Percentiles rank a stretch among this genome's conserved stretches.
Evolutionary conservation across 2,888 invertebrate species (phyloP).

Genomic region (Drosophila tanythrix): DNA sequence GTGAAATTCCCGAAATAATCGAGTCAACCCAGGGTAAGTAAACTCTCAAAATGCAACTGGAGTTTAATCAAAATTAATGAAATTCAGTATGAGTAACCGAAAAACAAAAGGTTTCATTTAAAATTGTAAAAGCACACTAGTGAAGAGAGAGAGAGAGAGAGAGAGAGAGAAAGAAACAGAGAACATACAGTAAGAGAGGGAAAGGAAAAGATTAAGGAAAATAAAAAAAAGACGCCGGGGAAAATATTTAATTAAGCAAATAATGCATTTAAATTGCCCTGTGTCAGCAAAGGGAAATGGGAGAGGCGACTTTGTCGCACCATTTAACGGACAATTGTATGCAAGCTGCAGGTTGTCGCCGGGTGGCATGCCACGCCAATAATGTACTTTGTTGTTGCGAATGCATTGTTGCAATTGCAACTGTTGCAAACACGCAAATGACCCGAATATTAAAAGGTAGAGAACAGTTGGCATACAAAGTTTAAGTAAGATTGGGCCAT

Average conservation of each 20-base stretch:
- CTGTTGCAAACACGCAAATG: conserved; percentile 12
- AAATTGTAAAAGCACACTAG: conserved; percentile 8
- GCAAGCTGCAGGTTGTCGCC: conserved; percentile 50
- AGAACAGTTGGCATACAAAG: background rate
- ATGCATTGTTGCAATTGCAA: conserved; percentile 23
- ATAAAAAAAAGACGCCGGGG: conserved; percentile 28
- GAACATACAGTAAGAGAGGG: background rate
- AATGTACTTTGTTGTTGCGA: conserved; percentile 18
- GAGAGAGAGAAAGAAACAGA: conserved; percentile 1
- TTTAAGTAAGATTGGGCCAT: background rate
- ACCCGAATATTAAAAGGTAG: conserved; percentile 7
- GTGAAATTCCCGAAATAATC: conserved; percentile 87
- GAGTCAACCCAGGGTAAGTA: conserved; percentile 83
- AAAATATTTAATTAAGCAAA: conserved; percentile 80
- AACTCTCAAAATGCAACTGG: conserved; percentile 24
- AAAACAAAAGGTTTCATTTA: conserved; percentile 11
- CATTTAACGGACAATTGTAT: conserved; percentile 57
- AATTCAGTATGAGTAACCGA: conserved; percentile 32
- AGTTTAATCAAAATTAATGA: conserved; percentile 40
- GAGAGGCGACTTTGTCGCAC: conserved; percentile 28
- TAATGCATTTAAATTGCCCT: conserved; percentile 77
- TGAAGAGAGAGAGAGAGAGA: background rate
- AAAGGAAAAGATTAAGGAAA: conserved; percentile 13
- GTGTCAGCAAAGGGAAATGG: conserved; percentile 19
- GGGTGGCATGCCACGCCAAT: conserved; percentile 15